Conservation (phyloP, 2,797 vertebrate species). For the Myotis planiceps region DNA sequence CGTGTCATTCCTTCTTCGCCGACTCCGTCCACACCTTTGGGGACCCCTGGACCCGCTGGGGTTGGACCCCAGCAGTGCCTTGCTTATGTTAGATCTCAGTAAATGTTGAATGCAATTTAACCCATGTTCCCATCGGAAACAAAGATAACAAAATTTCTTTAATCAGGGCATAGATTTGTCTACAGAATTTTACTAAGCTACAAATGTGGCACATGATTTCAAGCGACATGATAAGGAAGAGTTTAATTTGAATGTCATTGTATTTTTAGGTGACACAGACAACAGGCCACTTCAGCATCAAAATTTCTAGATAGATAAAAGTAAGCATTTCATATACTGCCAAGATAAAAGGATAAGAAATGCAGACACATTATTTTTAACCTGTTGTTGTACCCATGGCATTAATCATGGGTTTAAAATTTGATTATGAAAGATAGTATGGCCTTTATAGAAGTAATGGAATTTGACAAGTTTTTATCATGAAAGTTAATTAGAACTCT, state of each 20-base stretch:
- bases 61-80: too few species aligned
- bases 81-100: background rate
- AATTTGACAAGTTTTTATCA: conserved; percentile 30
- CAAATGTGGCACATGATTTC: background rate
- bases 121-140: background rate
- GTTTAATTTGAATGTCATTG: conserved; percentile 23
- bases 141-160: conserved; percentile 14
- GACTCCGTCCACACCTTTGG: too few species aligned
- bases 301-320: conserved; percentile 17
- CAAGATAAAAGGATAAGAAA: conserved; percentile 24
- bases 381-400: background rate
- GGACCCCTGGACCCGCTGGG: too few species aligned
- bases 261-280: conserved; percentile 21
- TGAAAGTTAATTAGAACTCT: conserved; percentile 35
- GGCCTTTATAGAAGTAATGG: background rate
- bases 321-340: background rate
- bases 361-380: conserved; percentile 31
- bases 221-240: background rate
- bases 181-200: conserved; percentile 38
- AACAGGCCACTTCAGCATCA: background rate
- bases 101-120: conserved; percentile 6
- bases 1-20: too few species aligned
- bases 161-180: background rate
- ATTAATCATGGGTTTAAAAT: conserved; percentile 44
- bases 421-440: conserved; percentile 33